These are phyloP conservation scores for Onthophagus sagittarius DNA, from an alignment of 2,888 invertebrate genomes.

Conservation along the genomic window DNA sequence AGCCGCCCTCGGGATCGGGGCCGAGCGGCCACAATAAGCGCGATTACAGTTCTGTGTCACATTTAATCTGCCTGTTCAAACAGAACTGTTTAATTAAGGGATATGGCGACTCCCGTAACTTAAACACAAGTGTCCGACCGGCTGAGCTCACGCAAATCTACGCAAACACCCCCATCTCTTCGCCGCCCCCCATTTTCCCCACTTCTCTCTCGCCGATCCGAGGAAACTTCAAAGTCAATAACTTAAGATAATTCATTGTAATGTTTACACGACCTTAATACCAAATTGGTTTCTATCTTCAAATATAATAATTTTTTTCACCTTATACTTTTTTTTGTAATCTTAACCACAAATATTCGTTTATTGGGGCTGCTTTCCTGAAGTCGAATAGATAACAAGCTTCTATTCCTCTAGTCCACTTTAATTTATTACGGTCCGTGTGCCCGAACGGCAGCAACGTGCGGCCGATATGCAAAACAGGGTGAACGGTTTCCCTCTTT, in stretches of 20 bases:
- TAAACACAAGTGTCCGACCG: conserved; percentile 51
- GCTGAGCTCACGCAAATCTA: conserved; percentile 40
- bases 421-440: conserved; percentile 11
- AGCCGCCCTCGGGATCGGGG: conserved; percentile 5
- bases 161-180: conserved; percentile 35
- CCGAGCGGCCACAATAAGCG: conserved; percentile 48
- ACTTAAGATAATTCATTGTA: conserved; percentile 37
- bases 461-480: conserved; percentile 12
- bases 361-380: neutral
- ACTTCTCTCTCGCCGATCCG: conserved; percentile 29
- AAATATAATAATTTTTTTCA: neutral
- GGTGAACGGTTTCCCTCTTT: neutral
- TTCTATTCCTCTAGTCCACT: neutral
- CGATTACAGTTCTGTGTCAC: conserved; percentile 52
- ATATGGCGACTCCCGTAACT: conserved; percentile 49
- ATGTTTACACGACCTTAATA: conserved; percentile 21
- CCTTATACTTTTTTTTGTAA: neutral
- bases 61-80: conserved; percentile 53
- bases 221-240: conserved; percentile 36
- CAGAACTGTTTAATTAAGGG: conserved; percentile 53
- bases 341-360: neutral
- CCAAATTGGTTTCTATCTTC: neutral
- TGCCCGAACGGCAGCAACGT: conserved; percentile 5
- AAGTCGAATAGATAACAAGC: neutral
- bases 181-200: conserved; percentile 3